phyloP scores from a whole-genome alignment of 2,888 invertebrate genomes.

The Dryomyza anilis region DNA sequence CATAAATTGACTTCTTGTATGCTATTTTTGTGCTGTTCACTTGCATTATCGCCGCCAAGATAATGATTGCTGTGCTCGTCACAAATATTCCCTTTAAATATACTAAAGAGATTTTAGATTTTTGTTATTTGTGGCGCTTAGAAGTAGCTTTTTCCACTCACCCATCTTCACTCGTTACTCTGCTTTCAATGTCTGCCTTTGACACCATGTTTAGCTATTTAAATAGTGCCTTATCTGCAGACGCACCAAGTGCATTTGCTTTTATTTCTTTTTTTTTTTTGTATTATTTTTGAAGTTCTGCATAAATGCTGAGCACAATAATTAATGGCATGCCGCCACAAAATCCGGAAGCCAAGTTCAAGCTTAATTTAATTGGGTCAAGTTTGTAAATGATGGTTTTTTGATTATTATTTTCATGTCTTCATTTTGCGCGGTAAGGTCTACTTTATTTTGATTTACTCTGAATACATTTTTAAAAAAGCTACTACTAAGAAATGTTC shows the following conservation, averaged over 20 bases:
- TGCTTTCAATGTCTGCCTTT: background rate
- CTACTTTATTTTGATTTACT: no score
- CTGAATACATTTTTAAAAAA: no score
- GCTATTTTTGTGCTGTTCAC: slow-evolving; percentile 41
- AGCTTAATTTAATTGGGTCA: slow-evolving; percentile 18
- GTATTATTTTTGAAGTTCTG: background rate
- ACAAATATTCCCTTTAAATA: slow-evolving; percentile 18
- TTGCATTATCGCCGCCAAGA: slow-evolving; percentile 22
- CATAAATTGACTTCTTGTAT: slow-evolving; percentile 47
- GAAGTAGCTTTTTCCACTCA: background rate
- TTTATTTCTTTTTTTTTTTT: no score
- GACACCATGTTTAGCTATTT: background rate
- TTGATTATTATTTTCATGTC: background rate
- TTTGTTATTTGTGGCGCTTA: background rate
- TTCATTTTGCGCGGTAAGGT: no score
- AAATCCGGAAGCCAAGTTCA: slow-evolving; percentile 10
- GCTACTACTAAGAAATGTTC: no score
- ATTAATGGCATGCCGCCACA: no score
- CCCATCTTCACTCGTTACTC: slow-evolving; percentile 8
- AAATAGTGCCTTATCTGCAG: background rate
- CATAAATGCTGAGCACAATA: background rate
- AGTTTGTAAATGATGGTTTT: slow-evolving; percentile 5
- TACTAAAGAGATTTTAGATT: slow-evolving; percentile 23
- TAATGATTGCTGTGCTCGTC: slow-evolving; percentile 15
- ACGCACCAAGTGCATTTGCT: background rate